phyloP scores from a whole-genome alignment of 2,888 invertebrate species.

The Morpho deidamia region DNA sequence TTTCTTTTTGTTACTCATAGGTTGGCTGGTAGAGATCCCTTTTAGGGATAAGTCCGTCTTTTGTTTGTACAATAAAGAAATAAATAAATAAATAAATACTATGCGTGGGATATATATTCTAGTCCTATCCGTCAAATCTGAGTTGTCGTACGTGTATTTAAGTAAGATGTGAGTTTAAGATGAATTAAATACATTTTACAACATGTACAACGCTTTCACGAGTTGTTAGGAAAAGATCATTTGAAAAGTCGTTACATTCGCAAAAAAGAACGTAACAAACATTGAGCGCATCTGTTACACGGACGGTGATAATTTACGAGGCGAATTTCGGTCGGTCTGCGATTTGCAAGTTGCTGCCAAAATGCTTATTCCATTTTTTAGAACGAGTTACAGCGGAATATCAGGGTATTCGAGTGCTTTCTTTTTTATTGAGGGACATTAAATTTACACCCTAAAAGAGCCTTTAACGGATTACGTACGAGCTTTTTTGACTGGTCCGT shows the following conservation, averaged over 20 bases:
- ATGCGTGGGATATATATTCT: no score
- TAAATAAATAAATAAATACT: no score
- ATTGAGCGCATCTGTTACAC: constrained; percentile 48
- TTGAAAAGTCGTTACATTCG: constrained; percentile 16
- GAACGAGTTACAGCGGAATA: constrained; percentile 1
- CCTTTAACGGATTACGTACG: no score
- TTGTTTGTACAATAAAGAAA: no score
- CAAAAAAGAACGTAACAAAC: constrained; percentile 34
- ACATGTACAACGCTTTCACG: not conserved
- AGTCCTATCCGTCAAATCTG: no score
- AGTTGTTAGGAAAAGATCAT: constrained; percentile 11
- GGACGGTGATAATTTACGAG: constrained; percentile 39
- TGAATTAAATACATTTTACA: not conserved
- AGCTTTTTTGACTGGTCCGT: no score
- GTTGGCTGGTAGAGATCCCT: no score
- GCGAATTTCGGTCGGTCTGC: constrained; percentile 28
- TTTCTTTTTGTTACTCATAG: no score
- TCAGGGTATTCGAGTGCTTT: not conserved
- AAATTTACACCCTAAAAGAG: no score
- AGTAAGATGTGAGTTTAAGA: no score
- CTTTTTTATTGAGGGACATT: not conserved
- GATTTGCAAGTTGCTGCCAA: constrained; percentile 23
- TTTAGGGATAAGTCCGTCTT: no score
- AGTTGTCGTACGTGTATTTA: no score
- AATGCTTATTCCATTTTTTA: constrained; percentile 14